Percentiles rank a stretch among this genome's conserved stretches.
phyloP scores from a whole-genome alignment of 2,113 vertebrate species.

The Myotis yumanensis region DNA sequence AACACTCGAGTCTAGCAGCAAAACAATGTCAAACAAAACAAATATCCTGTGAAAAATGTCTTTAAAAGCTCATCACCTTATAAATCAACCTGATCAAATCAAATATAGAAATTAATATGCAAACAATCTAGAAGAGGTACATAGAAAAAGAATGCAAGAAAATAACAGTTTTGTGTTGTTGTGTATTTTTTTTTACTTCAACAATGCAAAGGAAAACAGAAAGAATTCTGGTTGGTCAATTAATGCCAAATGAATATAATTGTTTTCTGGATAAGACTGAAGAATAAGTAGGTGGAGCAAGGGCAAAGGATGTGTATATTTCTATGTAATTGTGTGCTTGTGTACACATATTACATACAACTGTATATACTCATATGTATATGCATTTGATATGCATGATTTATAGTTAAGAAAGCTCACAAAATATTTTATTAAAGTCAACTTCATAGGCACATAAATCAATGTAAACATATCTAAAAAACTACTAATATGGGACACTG shows the following conservation, averaged over 20 bases:
- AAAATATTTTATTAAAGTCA: not conserved
- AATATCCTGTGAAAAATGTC: conserved; percentile 39
- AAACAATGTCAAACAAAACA: conserved; percentile 47
- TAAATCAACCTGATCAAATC: conserved; percentile 44
- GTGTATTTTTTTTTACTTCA: not conserved
- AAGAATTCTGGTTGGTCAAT: not conserved
- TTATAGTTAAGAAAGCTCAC: not conserved
- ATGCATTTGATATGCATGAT: not conserved
- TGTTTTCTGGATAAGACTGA: not conserved
- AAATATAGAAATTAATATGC: conserved; percentile 51
- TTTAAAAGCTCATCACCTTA: conserved; percentile 54
- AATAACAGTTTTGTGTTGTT: not conserved
- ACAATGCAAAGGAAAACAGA: not conserved
- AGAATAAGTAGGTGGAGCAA: not conserved
- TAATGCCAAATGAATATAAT: not conserved
- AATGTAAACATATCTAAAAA: not conserved
- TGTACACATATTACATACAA: not conserved
- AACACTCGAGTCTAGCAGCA: conserved; percentile 11
- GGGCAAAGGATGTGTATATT: not conserved
- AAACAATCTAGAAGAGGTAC: not conserved
- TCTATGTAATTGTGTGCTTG: not conserved
- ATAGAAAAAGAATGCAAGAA: not conserved
- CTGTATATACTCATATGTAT: not conserved
- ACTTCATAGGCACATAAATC: not conserved
- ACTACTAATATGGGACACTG: not conserved